A percentile compares a stretch with the other conserved stretches of the same genome.
Evolutionary conservation across 2,113 vertebrate species (phyloP).

Genomic region (Semnornis frantzii): DNA sequence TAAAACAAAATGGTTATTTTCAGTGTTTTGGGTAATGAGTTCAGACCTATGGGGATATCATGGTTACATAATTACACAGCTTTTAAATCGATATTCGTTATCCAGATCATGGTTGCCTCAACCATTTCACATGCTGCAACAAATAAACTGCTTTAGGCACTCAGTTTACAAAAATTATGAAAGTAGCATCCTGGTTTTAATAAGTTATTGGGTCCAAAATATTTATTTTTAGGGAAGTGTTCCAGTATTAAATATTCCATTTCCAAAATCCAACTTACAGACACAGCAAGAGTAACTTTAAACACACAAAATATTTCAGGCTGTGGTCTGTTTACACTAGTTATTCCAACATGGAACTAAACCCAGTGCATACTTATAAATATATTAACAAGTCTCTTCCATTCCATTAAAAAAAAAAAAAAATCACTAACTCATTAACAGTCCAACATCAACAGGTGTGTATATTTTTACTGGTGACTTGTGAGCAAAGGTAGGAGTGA

Average conservation of each 20-base stretch:
- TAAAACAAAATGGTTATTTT: conserved; percentile 63
- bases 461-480: conserved; percentile 25
- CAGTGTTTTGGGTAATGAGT: conserved; percentile 47
- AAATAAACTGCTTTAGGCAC: conserved; percentile 37
- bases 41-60: conserved; percentile 42
- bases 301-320: conserved; percentile 62
- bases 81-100: conserved; percentile 22
- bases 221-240: conserved; percentile 56
- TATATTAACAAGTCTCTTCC: conserved; percentile 61
- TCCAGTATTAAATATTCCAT: conserved; percentile 43
- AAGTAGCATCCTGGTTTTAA: conserved; percentile 50
- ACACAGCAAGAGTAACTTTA: conserved; percentile 57
- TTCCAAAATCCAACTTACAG: conserved; percentile 53
- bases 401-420: conserved; percentile 6
- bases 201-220: conserved; percentile 41
- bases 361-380: conserved; percentile 48
- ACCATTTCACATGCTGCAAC: conserved; percentile 6
- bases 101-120: conserved; percentile 15
- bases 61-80: conserved; percentile 46
- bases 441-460: conserved; percentile 9
- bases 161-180: conserved; percentile 49
- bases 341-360: conserved; percentile 59
- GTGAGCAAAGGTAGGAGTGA: conserved; percentile 34
- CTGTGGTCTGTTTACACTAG: conserved; percentile 58
- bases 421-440: conserved; percentile 50